Evolutionary conservation across 2,888 invertebrate species (phyloP).

Genomic region (Drosophila yooni): DNA sequence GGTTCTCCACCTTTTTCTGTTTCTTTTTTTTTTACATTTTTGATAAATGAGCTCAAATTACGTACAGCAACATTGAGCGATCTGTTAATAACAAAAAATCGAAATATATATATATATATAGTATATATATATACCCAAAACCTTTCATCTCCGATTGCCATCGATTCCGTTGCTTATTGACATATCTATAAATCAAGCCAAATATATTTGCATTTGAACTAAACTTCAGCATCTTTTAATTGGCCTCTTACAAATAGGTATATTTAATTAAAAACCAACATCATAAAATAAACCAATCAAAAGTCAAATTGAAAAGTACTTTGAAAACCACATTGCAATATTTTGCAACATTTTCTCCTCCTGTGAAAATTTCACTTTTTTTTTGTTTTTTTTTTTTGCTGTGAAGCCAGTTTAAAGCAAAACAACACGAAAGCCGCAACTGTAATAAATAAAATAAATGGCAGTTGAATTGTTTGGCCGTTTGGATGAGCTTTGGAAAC

Average conservation of each 20-base stretch:
- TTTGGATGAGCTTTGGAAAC: conserved; percentile 52
- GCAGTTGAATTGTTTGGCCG: conserved; percentile 67
- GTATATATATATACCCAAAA: conserved; percentile 19
- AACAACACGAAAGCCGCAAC: conserved; percentile 39
- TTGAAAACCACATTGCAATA: conserved; percentile 33
- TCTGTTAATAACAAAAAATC: conserved; percentile 24
- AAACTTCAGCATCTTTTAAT: background rate
- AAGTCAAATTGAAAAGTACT: conserved; percentile 31
- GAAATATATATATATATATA: background rate
- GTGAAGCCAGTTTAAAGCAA: conserved; percentile 56
- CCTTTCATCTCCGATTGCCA: conserved; percentile 26
- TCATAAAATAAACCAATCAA: conserved; percentile 24
- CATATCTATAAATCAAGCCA: background rate
- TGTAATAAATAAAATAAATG: conserved; percentile 75
- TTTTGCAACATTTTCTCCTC: conserved; percentile 72
- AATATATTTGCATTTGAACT: background rate
- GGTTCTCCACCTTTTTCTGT: conserved; percentile 25
- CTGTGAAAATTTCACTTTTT: conserved; percentile 78
- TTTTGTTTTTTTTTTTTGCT: conserved; percentile 45
- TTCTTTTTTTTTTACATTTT: conserved; percentile 27
- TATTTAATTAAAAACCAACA: background rate
- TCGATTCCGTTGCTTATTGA: conserved; percentile 17
- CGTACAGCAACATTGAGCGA: conserved; percentile 36
- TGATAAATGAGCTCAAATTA: conserved; percentile 67
- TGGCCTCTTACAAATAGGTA: background rate